A percentile compares a stretch with the other conserved stretches of the same genome.
Conservation (phyloP, 2,888 invertebrate species). For the Ophion slaviceki region DNA sequence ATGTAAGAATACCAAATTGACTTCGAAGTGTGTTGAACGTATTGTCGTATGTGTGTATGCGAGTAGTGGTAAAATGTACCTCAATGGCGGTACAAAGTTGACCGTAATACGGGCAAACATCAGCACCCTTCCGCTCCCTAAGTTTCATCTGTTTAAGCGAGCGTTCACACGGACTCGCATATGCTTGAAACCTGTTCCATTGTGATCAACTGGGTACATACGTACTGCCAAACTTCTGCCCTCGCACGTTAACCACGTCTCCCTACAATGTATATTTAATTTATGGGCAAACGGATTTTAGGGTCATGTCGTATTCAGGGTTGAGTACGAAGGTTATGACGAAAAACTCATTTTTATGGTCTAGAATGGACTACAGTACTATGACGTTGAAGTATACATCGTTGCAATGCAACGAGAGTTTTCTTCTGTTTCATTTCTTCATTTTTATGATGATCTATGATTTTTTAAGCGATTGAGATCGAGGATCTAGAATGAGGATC, state of each 20-base stretch:
- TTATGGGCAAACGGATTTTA: too few relatives aligned
- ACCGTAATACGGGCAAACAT: constrained; percentile 44
- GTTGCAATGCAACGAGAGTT: too few relatives aligned
- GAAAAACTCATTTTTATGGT: too few relatives aligned
- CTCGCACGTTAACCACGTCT: not conserved
- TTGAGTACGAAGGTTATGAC: too few relatives aligned
- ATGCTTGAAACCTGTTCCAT: constrained; percentile 39
- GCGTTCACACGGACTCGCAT: constrained; percentile 7
- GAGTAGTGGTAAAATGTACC: constrained; percentile 7
- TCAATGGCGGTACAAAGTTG: constrained; percentile 4
- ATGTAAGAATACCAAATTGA: constrained; percentile 55
- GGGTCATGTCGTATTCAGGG: too few relatives aligned
- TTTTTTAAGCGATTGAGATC: too few relatives aligned
- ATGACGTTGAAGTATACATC: too few relatives aligned
- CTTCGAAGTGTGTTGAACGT: constrained; percentile 14
- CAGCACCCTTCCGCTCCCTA: constrained; percentile 29
- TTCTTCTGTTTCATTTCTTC: too few relatives aligned
- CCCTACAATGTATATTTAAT: not conserved
- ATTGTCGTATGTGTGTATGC: constrained; percentile 31
- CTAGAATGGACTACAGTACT: too few relatives aligned
- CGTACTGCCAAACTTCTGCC: constrained; percentile 23
- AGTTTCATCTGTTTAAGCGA: constrained; percentile 1
- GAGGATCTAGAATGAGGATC: too few relatives aligned
- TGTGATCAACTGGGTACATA: constrained; percentile 50
- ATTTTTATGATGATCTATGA: too few relatives aligned